These are phyloP conservation scores for Drosophila watanabei DNA, from an alignment of 1,140 invertebrate species.

Conservation along the genomic window DNA sequence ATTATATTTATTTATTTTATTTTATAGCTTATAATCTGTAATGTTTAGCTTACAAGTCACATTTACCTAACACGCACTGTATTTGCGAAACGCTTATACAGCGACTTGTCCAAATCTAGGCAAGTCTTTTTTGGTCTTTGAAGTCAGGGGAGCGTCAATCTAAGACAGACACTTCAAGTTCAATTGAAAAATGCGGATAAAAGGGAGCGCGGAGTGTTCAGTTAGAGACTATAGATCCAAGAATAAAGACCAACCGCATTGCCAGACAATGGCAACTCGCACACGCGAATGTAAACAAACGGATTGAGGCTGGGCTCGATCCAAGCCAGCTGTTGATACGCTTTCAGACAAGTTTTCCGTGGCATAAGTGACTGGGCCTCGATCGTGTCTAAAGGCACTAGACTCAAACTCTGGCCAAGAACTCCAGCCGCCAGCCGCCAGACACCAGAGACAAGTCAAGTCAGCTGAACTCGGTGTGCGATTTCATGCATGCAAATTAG, in stretches of 20 bases:
- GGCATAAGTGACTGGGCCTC: conserved; percentile 48
- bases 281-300: conserved; percentile 28
- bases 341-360: conserved; percentile 64
- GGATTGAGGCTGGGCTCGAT: conserved; percentile 52
- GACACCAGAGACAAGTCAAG: conserved; percentile 37
- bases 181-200: conserved; percentile 74
- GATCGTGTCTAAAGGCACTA: conserved; percentile 47
- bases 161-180: conserved; percentile 72
- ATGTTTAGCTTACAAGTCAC: neutral
- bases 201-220: conserved; percentile 7
- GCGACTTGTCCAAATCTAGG: conserved; percentile 41
- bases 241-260: conserved; percentile 71
- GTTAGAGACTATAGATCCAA: conserved; percentile 26
- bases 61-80: conserved; percentile 10
- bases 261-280: conserved; percentile 68
- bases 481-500: conserved; percentile 83
- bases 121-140: conserved; percentile 48
- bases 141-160: conserved; percentile 40
- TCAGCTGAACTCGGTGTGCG: conserved; percentile 58
- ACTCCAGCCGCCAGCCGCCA: conserved; percentile 19
- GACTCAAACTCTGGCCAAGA: conserved; percentile 27
- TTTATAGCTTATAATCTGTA: too few relatives aligned
- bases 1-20: neutral
- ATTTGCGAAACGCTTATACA: conserved; percentile 15
- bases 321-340: conserved; percentile 55